Base-by-base conservation (phyloP, 2,888 invertebrate species). In the Cremastinae sp. region DNA sequence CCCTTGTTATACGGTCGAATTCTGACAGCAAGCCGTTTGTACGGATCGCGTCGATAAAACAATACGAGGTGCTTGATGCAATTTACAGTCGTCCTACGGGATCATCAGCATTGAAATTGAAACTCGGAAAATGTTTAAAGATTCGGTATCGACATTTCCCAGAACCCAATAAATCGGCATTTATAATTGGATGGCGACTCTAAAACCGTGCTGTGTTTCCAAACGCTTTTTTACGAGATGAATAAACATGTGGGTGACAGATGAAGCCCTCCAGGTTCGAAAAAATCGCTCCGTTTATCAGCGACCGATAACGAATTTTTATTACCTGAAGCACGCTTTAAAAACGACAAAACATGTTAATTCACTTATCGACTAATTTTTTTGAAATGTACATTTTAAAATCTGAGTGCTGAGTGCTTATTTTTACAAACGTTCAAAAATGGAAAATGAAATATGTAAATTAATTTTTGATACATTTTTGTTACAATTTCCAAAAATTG, bases 361-460 rank as follows among this genome's bases (percentile, higher is more conserved):
- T n/a, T n/a, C n/a, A n/a, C n/a, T 65, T 9, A 20, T 18, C 43
- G 28, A 4, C 28, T 43, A 53, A 68, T 55, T n/a, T n/a, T n/a
- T n/a, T n/a, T n/a, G n/a, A n/a, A n/a, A n/a, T n/a, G n/a, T n/a
- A n/a, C n/a, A n/a, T n/a, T n/a, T n/a, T n/a, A n/a, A n/a, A n/a
- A n/a, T n/a, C n/a, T 55, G 61, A 53, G 10, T 53, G 14, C 16
- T 45, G 14, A 18, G 4, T 8, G 14, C 37, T 51, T 72, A 35
- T 7, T 37, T 59, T 68, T 61, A 74, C 45, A 43, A 69, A 58
- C 22, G 62, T 58, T n/a, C n/a, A n/a, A n/a, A n/a, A n/a, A n/a
- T n/a, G n/a, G n/a, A n/a, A n/a, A n/a, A n/a, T n/a, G n/a, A n/a
- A n/a, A n/a, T n/a, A n/a, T n/a, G n/a, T n/a, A n/a, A n/a, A n/a